These are phyloP conservation scores for Platysternon megacephalum DNA, from an alignment of 2,113 vertebrate genomes.

Conservation along the genomic window DNA sequence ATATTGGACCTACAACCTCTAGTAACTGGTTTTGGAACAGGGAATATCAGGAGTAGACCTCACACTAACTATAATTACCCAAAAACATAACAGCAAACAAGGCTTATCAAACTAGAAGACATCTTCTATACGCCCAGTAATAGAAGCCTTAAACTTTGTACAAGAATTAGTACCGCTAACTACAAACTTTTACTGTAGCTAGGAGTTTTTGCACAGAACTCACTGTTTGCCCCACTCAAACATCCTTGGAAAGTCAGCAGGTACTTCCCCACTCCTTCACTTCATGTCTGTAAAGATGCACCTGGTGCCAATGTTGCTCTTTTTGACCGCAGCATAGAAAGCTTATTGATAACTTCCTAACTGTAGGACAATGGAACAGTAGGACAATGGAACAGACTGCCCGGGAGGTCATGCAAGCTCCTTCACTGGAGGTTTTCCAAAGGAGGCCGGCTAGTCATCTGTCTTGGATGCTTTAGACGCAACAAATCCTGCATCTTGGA, in stretches of 20 bases:
- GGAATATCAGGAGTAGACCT: background rate
- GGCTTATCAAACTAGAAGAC: no score
- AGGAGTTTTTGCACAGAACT: background rate
- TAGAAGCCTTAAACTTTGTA: background rate
- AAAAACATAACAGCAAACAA: accelerated
- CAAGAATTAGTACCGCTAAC: no score
- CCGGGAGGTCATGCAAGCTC: background rate
- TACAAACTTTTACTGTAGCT: accelerated
- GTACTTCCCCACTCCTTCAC: accelerated
- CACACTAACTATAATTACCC: accelerated
- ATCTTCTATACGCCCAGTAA: accelerated
- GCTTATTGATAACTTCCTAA: background rate
- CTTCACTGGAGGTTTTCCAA: background rate
- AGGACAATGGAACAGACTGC: background rate
- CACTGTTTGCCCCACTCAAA: background rate
- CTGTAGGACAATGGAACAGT: no score
- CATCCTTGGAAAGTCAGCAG: background rate
- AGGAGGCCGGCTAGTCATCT: background rate
- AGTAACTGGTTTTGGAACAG: background rate
- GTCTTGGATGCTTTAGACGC: background rate
- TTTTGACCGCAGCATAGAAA: background rate
- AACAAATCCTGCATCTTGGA: background rate
- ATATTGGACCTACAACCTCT: background rate
- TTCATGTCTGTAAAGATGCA: background rate
- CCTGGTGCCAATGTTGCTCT: background rate